Base-by-base conservation (phyloP, 2,797 vertebrate genomes). In the Artibeus jamaicensis region DNA sequence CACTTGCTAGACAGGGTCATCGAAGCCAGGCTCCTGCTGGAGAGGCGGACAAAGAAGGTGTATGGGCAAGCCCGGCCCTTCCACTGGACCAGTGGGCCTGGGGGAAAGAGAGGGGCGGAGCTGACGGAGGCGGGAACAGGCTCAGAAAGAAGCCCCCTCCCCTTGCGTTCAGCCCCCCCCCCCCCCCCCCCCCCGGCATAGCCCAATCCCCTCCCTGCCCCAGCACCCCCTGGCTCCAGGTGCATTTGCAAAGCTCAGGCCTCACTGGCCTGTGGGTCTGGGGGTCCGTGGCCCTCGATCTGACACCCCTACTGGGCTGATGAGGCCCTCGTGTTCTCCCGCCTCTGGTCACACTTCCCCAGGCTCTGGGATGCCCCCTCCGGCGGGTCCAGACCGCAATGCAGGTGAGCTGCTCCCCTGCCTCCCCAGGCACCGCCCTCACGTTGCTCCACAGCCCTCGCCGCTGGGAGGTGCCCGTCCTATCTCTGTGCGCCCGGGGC, bases 401-500 rank as follows among this genome's bases (percentile, higher is more conserved):
- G 24, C 18, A 15, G 34, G 74, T 67, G 29, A 4, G 15, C 16
- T 4, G 4, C 16, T 32, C 44, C 11, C 32, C 7, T 0, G 0
- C 19, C 81, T 19, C 5, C 1, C 55, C 22, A 37, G 26, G 11
- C 42, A 44, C n/a, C 3, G 1, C 50, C 32, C 21, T 4, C 10
- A 7, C 18, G 6, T 1, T 0, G 5, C 3, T 0, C 0, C 26
- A 29, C 7, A 0, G 6, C 48, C 29, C 8, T 21, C 1, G 21
- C 24, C 81, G 29, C 1, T 0, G 6, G 24, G 59, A 7, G 3
- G 10, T 15, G 26, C 59, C 39, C 1, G 44, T 24, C 26, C 8
- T 0, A 37, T 19, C 32, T 37, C 19, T 1, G 22, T 3, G 1
- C 18, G 4, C 32, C 1, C 0, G 0, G 0, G 26, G 7, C 18